Evolutionary conservation across 2,113 vertebrate genomes (phyloP), one percentile per base, ranked within the genome.

Genomic region (Albula goreensis): DNA sequence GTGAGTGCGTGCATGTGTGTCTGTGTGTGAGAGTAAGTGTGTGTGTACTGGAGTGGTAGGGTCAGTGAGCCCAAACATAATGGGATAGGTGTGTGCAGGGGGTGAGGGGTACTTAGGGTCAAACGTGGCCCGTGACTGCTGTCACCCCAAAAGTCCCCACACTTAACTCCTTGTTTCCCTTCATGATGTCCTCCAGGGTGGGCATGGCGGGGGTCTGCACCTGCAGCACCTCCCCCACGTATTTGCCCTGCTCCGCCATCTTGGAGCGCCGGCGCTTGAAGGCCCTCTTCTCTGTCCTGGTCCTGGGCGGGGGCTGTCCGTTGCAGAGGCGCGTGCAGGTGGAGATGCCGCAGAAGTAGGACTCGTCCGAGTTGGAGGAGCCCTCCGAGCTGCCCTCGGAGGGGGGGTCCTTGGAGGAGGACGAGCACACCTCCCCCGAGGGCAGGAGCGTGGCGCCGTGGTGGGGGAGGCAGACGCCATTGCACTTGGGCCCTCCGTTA

Each of bases 181-280:
- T 98, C 91, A 99, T 98, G 81, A 99, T 96, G 90, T 98, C 96
- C 89, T 98, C 96, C 91, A 99, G 95, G 84, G 96, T 97, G 80
- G 97, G 96, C 95, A 99, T 95, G 50, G 97, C 95, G 22, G 94
- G 94, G 0, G 95, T 91, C 80, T 96, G 96, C 91, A 95, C 96
- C 89, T 96, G 97, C 92, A 97, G 96, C 7, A 97, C 93, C 89
- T 97, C 95, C 93, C 96, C 96, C 86, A 96, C 92, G 5, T 94
- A 83, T 84, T 93, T 96, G 83, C 94, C 92, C 95, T 97, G 96
- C 90, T 99, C 97, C 0, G 96, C 95, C 86, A 97, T 95, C 92
- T 97, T 97, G 0, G 97, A 98, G n/a, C 95, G 94, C 49, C 97
- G 96, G 19, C 97, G 93, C 88, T 99, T 99, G 81, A 95, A 87